A percentile compares a stretch with the other conserved stretches of the same genome.
Conservation (phyloP, 2,888 invertebrate genomes). For the Byasa hedistus region DNA sequence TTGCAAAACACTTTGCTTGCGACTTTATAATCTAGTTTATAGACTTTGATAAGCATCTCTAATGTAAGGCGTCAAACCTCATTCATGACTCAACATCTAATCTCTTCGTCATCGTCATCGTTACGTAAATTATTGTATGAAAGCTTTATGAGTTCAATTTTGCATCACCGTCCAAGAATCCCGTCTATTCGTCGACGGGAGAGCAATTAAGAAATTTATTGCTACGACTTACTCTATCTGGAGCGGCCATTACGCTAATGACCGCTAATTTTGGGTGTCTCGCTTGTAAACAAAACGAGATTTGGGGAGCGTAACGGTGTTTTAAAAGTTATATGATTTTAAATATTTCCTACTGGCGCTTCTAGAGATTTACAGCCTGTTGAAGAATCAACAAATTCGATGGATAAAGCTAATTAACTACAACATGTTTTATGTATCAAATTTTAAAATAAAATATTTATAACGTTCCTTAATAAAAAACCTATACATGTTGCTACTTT, state of each 20-base stretch:
- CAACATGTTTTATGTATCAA: too few relatives aligned
- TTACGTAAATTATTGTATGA: constrained; percentile 30
- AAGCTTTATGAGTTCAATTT: constrained; percentile 59
- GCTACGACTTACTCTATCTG: constrained; percentile 60
- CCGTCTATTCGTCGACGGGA: constrained; percentile 53
- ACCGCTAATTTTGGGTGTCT: constrained; percentile 58
- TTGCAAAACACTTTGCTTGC: constrained; percentile 5
- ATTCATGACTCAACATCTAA: constrained; percentile 23
- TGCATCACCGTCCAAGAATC: constrained; percentile 71
- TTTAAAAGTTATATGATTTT: constrained; percentile 15
- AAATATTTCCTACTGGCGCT: neutral
- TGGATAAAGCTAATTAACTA: too few relatives aligned
- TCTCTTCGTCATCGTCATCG: constrained; percentile 14
- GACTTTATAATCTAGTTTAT: constrained; percentile 10
- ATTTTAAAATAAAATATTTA: too few relatives aligned
- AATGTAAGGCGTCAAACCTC: constrained; percentile 9
- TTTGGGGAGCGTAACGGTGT: constrained; percentile 20
- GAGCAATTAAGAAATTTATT: constrained; percentile 76
- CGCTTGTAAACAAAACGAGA: constrained; percentile 36
- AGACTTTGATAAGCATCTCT: constrained; percentile 14
- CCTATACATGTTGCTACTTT: too few relatives aligned
- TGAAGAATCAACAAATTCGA: constrained; percentile 1
- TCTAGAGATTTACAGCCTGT: constrained; percentile 15
- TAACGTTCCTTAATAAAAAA: too few relatives aligned
- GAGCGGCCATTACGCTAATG: constrained; percentile 69